These are phyloP conservation scores for Chitala chitala DNA, from an alignment of 2,113 vertebrate species.

Conservation along the genomic window DNA sequence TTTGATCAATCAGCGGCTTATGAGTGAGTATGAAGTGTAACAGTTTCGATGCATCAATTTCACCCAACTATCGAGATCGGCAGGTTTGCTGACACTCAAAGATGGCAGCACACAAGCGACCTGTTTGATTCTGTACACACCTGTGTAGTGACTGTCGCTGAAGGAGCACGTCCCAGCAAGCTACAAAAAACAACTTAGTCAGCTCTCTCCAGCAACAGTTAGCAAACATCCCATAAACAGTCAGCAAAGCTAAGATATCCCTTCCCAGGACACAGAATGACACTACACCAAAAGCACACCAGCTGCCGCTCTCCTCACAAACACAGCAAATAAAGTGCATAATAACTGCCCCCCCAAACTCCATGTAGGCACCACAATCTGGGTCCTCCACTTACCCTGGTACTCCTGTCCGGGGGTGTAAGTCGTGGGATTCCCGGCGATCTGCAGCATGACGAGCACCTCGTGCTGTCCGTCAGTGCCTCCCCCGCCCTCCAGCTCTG, in stretches of 20 bases:
- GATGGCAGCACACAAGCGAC: no score
- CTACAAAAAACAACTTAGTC: no score
- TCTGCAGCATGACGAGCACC: constrained; percentile 87
- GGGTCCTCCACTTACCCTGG: constrained; percentile 75
- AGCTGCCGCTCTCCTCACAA: not conserved
- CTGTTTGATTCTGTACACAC: no score
- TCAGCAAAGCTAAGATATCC: not conserved
- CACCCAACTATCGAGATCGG: no score
- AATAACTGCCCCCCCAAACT: not conserved
- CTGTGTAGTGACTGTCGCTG: no score
- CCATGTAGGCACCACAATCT: not conserved
- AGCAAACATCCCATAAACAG: no score
- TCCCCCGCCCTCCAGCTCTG: constrained; percentile 81
- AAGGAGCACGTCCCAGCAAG: no score
- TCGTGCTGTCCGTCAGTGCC: constrained; percentile 74
- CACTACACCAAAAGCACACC: not conserved
- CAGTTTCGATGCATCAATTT: no score
- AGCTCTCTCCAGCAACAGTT: no score
- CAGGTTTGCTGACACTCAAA: no score
- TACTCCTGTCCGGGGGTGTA: constrained; percentile 96
- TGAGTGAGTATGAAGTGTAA: no score
- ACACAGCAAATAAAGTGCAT: not conserved
- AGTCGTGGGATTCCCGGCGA: constrained; percentile 78
- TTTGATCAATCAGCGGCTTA: no score
- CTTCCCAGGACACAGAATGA: not conserved